Evolutionary conservation across 2,888 invertebrate species (phyloP).

Genomic region (Congeria kusceri): DNA sequence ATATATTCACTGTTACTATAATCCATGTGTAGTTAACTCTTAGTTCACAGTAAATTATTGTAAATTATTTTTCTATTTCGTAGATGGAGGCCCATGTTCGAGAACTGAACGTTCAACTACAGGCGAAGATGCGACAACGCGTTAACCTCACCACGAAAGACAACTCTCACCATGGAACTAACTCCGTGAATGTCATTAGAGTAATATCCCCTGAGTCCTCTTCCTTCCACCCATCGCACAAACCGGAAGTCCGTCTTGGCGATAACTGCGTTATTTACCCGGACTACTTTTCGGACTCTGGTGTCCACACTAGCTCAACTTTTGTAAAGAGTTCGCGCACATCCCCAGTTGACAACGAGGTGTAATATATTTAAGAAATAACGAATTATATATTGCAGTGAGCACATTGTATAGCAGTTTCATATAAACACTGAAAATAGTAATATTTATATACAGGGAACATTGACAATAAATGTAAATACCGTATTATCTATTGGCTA

Average conservation of each 20-base stretch:
- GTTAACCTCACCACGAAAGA: conserved; percentile 54
- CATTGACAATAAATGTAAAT: too few relatives aligned
- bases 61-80: conserved; percentile 26
- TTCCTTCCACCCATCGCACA: conserved; percentile 6
- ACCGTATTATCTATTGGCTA: too few relatives aligned
- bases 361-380: conserved; percentile 13
- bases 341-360: conserved; percentile 47
- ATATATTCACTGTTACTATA: too few relatives aligned
- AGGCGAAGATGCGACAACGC: conserved; percentile 70
- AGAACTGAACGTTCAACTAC: conserved; percentile 75
- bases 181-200: not conserved
- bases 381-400: too few relatives aligned
- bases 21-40: not conserved
- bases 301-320: conserved; percentile 67
- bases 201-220: conserved; percentile 8
- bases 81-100: conserved; percentile 79
- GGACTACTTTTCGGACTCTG: conserved; percentile 74
- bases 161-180: conserved; percentile 5
- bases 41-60: too few relatives aligned
- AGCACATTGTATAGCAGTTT: too few relatives aligned
- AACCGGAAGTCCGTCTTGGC: conserved; percentile 31
- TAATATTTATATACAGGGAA: too few relatives aligned
- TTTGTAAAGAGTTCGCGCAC: conserved; percentile 65
- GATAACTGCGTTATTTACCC: conserved; percentile 56
- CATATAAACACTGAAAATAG: too few relatives aligned